Conservation (phyloP, 2,888 invertebrate species). For the Ischnura elegans region DNA sequence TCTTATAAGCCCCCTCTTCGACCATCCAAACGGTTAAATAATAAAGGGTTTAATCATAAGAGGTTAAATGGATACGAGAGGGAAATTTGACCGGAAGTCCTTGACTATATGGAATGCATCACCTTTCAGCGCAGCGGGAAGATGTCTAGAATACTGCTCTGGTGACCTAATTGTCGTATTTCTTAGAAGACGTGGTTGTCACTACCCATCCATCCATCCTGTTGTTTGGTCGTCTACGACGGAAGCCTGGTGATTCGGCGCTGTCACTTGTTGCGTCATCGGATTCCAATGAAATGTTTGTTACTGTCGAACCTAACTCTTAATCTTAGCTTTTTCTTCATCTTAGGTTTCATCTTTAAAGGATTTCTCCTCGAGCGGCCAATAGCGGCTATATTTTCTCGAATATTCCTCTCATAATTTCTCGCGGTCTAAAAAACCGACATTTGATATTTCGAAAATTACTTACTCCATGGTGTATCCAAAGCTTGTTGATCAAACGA, state of each 20-base stretch:
- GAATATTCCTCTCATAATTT: no score
- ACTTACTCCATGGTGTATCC: no score
- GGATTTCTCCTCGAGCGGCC: no score
- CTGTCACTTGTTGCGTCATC: background rate
- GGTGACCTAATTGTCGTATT: background rate
- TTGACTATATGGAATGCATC: background rate
- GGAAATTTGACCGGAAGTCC: background rate
- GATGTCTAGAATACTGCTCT: background rate
- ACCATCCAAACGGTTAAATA: no score
- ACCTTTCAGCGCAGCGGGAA: background rate
- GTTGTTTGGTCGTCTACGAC: background rate
- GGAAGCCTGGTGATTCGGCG: background rate
- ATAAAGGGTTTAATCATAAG: no score
- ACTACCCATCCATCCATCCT: background rate
- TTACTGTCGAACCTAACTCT: background rate
- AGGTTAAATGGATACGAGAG: no score
- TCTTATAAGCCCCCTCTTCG: no score
- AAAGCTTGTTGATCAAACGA: no score
- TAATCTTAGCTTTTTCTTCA: background rate
- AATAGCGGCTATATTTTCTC: no score
- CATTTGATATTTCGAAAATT: no score
- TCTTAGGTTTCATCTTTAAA: no score
- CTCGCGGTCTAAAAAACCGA: no score
- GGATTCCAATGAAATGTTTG: background rate
- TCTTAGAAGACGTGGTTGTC: background rate